Percentiles rank a stretch among this genome's conserved stretches.
Conservation (phyloP, 2,113 vertebrate genomes). For the Myanophis thanlyinensis region DNA sequence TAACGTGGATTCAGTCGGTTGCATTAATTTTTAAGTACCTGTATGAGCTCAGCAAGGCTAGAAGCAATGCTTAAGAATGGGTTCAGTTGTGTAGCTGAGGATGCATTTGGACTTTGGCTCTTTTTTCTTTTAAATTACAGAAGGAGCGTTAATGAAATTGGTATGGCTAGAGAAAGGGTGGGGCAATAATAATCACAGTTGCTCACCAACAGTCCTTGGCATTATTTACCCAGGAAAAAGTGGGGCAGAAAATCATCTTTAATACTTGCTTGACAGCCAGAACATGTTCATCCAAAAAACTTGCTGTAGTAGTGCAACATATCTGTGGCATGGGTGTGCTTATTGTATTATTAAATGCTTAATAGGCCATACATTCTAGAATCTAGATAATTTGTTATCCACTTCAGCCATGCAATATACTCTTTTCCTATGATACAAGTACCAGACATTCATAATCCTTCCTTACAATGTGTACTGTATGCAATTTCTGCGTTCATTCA, state of each 20-base stretch:
- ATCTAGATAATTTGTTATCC: not conserved
- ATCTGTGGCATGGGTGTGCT: not conserved
- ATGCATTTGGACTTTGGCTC: not conserved
- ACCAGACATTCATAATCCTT: not conserved
- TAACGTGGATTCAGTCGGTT: not conserved
- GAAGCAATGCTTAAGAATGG: not conserved
- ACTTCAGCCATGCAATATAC: not conserved
- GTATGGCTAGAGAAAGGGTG: not conserved
- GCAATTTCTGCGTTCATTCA: not conserved
- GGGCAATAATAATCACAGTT: not conserved
- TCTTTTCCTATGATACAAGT: not conserved
- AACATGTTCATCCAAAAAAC: not conserved
- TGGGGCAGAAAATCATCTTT: not conserved
- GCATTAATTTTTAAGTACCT: not conserved
- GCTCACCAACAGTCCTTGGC: not conserved
- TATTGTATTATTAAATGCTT: not conserved
- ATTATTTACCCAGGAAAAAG: not conserved
- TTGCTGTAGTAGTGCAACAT: not conserved
- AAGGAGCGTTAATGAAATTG: not conserved
- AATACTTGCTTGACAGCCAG: not conserved
- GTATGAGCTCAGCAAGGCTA: not conserved
- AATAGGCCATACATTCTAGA: not conserved
- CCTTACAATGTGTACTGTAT: not conserved
- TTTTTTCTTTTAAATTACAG: not conserved
- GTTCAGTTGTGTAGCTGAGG: not conserved